Evolutionary conservation across 2,113 vertebrate species (phyloP).

Genomic region (Lepus timidus): DNA sequence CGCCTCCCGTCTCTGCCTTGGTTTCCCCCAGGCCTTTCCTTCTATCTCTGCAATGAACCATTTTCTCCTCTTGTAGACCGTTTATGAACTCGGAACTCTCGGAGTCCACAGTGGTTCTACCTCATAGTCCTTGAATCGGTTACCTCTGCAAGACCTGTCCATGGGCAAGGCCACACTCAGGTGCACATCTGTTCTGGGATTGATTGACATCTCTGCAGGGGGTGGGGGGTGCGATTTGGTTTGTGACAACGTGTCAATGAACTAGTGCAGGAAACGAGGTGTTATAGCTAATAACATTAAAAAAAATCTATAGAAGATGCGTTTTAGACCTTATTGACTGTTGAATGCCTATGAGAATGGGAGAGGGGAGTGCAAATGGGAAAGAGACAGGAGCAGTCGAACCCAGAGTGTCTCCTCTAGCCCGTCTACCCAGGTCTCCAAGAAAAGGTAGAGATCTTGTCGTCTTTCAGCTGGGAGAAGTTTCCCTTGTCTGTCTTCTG

Average conservation of each 20-base stretch:
- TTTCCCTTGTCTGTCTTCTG: background rate
- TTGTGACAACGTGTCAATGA: background rate
- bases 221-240: background rate
- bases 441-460: background rate
- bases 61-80: background rate
- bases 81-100: fast-evolving
- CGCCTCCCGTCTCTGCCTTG: background rate
- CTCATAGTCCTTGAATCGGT: background rate
- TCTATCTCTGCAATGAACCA: background rate
- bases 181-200: background rate
- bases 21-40: fast-evolving
- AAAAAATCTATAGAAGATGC: background rate
- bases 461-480: background rate
- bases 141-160: background rate
- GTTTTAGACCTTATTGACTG: too few relatives aligned
- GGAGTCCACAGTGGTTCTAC: background rate
- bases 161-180: background rate
- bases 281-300: background rate
- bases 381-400: fast-evolving
- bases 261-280: background rate
- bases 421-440: background rate
- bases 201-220: background rate
- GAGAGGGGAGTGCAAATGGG: background rate
- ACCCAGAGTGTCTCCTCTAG: background rate
- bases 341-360: background rate